Conservation (phyloP, 2,113 vertebrate genomes). For the Mobula birostris region DNA sequence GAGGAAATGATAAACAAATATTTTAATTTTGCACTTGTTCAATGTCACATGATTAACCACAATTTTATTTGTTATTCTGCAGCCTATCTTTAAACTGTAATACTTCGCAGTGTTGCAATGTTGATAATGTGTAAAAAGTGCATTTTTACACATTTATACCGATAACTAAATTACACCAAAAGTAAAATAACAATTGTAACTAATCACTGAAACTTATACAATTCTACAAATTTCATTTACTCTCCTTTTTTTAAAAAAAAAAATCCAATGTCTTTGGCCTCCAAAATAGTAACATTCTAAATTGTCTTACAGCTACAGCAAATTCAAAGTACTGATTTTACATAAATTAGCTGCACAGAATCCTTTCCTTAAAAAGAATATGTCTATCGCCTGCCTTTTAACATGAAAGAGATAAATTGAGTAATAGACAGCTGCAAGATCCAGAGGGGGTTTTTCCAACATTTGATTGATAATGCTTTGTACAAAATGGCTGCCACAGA, state of each 20-base stretch:
- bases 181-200: background rate
- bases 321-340: conserved; percentile 12
- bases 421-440: conserved; percentile 11
- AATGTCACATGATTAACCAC: background rate
- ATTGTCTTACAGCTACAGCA: background rate
- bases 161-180: background rate
- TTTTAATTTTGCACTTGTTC: background rate
- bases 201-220: background rate
- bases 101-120: background rate
- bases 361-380: conserved; percentile 4
- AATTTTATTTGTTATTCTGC: background rate
- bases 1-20: too few relatives aligned
- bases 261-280: background rate
- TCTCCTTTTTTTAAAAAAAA: background rate
- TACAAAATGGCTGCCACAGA: conserved; percentile 62
- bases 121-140: background rate
- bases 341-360: background rate
- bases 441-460: background rate
- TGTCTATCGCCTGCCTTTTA: background rate
- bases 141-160: background rate
- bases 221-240: background rate
- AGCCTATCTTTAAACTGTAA: background rate
- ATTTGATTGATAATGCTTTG: conserved; percentile 56
- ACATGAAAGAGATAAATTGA: conserved; percentile 27
- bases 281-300: background rate